Percentiles rank a stretch among this genome's conserved stretches.
phyloP scores from a whole-genome alignment of 2,797 vertebrate species.

The Peromyscus eremicus region DNA sequence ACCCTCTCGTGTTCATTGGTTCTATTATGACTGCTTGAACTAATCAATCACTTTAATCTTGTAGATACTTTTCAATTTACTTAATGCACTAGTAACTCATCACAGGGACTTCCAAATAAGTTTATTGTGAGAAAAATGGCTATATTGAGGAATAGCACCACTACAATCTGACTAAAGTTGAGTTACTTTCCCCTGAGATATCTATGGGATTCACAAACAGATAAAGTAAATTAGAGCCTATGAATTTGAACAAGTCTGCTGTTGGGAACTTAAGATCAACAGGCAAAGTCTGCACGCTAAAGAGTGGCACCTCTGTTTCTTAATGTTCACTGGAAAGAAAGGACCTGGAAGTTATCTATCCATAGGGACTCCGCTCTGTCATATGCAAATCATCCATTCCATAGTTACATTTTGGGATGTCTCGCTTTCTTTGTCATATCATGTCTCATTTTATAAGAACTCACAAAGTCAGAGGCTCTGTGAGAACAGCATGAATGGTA shows the following conservation, averaged over 20 bases:
- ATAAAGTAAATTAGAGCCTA: constrained; percentile 78
- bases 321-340: constrained; percentile 68
- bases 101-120: constrained; percentile 32
- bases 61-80: constrained; percentile 27
- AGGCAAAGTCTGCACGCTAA: constrained; percentile 30
- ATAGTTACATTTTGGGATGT: constrained; percentile 81
- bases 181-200: constrained; percentile 45
- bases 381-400: constrained; percentile 71
- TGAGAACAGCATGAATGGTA: constrained; percentile 89
- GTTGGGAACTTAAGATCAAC: constrained; percentile 74
- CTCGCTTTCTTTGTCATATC: constrained; percentile 82
- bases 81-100: constrained; percentile 46
- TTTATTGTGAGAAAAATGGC: constrained; percentile 56
- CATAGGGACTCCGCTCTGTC: constrained; percentile 50
- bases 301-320: constrained; percentile 24
- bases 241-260: constrained; percentile 68
- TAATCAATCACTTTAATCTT: constrained; percentile 18
- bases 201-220: constrained; percentile 50
- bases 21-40: constrained; percentile 47
- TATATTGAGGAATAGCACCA: constrained; percentile 25
- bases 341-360: constrained; percentile 74
- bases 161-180: background rate
- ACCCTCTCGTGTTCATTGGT: constrained; percentile 64
- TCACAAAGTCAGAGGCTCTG: constrained; percentile 80
- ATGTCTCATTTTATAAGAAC: constrained; percentile 79